Evolutionary conservation across 2,113 vertebrate species (phyloP).

Genomic region (Marmota monax): DNA sequence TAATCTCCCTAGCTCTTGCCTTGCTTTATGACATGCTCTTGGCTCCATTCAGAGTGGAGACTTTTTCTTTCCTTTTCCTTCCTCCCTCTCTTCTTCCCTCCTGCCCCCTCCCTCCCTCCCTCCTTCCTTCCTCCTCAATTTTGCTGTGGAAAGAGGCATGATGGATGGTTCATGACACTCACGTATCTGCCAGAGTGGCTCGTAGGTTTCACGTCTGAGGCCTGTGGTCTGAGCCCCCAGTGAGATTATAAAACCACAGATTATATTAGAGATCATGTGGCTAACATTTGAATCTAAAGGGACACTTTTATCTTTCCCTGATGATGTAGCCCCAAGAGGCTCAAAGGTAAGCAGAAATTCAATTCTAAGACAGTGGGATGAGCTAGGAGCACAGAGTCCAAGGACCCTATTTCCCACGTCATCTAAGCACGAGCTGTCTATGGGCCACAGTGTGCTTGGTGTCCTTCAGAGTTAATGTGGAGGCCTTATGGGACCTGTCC

Average conservation of each 20-base stretch:
- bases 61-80: background rate
- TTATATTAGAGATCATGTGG: background rate
- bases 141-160: background rate
- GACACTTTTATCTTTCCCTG: background rate
- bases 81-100: background rate
- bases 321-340: background rate
- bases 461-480: background rate
- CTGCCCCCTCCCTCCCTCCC: too few species aligned
- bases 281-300: background rate
- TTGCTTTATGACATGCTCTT: background rate
- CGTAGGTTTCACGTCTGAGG: background rate
- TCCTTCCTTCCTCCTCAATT: background rate
- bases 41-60: background rate
- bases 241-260: background rate
- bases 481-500: background rate
- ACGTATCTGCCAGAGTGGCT: background rate
- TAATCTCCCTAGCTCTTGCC: background rate
- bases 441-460: too few species aligned
- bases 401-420: background rate
- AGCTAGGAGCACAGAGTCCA: background rate
- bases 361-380: background rate
- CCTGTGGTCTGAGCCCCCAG: background rate
- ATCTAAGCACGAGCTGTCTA: background rate
- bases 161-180: background rate
- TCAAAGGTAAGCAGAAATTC: background rate